Conservation (phyloP, 2,888 invertebrate species). For the Uloborus plumipes region DNA sequence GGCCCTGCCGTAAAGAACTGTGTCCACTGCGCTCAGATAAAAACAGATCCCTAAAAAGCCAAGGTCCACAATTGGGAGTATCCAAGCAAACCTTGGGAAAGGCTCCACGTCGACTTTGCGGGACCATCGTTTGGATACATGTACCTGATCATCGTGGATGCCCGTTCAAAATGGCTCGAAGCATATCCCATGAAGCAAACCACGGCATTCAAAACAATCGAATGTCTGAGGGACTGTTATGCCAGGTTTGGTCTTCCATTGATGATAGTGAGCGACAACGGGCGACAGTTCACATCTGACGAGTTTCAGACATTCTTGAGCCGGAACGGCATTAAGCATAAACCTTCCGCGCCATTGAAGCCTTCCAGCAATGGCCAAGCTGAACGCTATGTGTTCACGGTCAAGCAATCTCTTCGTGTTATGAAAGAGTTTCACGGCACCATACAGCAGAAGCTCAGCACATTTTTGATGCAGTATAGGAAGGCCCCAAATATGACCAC, state of each 20-base stretch:
- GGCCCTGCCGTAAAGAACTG: no score
- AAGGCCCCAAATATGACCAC: not conserved
- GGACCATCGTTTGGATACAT: no score
- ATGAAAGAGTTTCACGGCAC: constrained; percentile 14
- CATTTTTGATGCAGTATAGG: constrained; percentile 16
- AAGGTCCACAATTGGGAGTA: no score
- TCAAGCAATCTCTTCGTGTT: constrained; percentile 9
- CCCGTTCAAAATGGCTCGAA: no score
- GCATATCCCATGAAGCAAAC: not conserved
- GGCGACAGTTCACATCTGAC: constrained; percentile 11
- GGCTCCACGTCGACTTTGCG: no score
- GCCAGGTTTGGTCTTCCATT: constrained; percentile 5
- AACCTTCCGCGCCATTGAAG: constrained; percentile 2
- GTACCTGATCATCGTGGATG: no score
- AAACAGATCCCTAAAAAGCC: no score
- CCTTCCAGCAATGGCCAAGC: constrained; percentile 19
- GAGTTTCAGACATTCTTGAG: constrained; percentile 1
- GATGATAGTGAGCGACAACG: constrained; percentile 23
- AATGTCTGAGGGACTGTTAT: constrained; percentile 14
- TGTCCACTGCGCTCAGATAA: no score
- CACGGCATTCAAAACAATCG: not conserved
- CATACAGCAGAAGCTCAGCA: constrained; percentile 14
- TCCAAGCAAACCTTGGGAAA: no score
- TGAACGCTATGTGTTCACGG: constrained; percentile 10
- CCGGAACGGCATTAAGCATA: not conserved